A percentile compares a stretch with the other conserved stretches of the same genome.
phyloP scores from a whole-genome alignment of 2,888 invertebrate species.

The Lochmaea crataegi region DNA sequence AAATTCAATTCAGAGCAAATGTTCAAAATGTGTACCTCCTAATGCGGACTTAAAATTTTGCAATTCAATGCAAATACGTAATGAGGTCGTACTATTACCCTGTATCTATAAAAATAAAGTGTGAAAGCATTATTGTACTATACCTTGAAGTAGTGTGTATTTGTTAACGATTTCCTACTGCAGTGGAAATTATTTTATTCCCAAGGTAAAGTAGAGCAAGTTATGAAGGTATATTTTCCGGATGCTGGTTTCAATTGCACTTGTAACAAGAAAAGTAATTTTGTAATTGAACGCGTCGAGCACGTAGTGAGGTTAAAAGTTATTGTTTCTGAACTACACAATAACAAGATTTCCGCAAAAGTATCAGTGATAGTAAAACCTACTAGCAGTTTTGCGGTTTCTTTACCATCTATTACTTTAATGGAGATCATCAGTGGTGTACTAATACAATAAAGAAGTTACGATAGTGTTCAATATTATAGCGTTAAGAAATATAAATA shows the following conservation, averaged over 20 bases:
- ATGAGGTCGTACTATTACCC: too few relatives aligned
- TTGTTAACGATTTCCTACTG: background rate
- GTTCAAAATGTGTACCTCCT: too few relatives aligned
- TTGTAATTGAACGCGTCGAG: slow-evolving; percentile 35
- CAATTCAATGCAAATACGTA: too few relatives aligned
- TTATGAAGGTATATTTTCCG: slow-evolving; percentile 8
- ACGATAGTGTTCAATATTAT: too few relatives aligned
- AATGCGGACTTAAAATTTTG: too few relatives aligned
- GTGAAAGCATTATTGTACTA: background rate
- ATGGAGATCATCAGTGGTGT: slow-evolving; percentile 16
- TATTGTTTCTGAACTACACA: slow-evolving; percentile 42
- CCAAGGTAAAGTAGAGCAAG: background rate
- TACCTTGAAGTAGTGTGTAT: too few relatives aligned
- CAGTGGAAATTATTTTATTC: background rate
- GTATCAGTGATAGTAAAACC: slow-evolving; percentile 21
- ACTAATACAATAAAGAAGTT: too few relatives aligned
- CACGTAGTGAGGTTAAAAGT: slow-evolving; percentile 40
- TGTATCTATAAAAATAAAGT: too few relatives aligned
- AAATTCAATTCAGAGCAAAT: too few relatives aligned
- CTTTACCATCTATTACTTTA: slow-evolving; percentile 5
- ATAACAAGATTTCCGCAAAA: slow-evolving; percentile 43
- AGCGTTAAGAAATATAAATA: too few relatives aligned
- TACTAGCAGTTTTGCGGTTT: slow-evolving; percentile 4
- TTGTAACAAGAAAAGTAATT: slow-evolving; percentile 34
- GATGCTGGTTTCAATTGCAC: slow-evolving; percentile 27